Evolutionary conservation across 2,888 invertebrate species (phyloP).

Genomic region (Brenthis daphne): DNA sequence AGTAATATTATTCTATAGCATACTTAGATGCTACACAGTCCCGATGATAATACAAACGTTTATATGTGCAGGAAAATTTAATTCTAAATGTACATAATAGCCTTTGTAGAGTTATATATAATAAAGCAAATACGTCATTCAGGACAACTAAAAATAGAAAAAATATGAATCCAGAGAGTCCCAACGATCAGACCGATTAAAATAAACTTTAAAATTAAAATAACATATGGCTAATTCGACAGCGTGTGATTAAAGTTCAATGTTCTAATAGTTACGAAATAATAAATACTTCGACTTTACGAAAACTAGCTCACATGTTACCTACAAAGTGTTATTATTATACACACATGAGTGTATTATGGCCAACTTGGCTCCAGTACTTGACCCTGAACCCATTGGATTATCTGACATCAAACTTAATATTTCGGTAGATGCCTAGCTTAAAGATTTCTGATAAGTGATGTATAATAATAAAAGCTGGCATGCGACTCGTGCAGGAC

Average conservation of each 20-base stretch:
- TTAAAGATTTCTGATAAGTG: slow-evolving; percentile 61
- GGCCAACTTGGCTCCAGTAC: slow-evolving; percentile 50
- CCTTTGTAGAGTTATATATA: too few relatives aligned
- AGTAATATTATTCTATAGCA: too few relatives aligned
- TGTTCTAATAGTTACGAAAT: slow-evolving; percentile 42
- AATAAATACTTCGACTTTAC: slow-evolving; percentile 30
- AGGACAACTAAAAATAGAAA: slow-evolving; percentile 10
- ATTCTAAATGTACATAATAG: too few relatives aligned
- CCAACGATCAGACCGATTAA: slow-evolving; percentile 9
- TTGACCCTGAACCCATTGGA: slow-evolving; percentile 67
- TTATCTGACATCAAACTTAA: slow-evolving; percentile 62
- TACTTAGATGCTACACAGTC: too few relatives aligned
- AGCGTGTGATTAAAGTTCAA: slow-evolving; percentile 57
- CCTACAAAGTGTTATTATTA: slow-evolving; percentile 36
- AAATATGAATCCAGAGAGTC: slow-evolving; percentile 4
- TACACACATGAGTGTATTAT: slow-evolving; percentile 54
- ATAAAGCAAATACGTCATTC: neutral
- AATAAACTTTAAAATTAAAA: slow-evolving; percentile 16
- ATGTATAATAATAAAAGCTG: slow-evolving; percentile 15
- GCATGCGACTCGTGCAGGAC: slow-evolving; percentile 35
- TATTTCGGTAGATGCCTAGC: slow-evolving; percentile 72
- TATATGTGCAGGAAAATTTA: too few relatives aligned
- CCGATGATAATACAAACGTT: too few relatives aligned
- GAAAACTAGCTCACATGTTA: slow-evolving; percentile 39
- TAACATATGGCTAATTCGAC: slow-evolving; percentile 51